phyloP scores from a whole-genome alignment of 1,140 invertebrate species.

The Rhagoletis pomonella region DNA sequence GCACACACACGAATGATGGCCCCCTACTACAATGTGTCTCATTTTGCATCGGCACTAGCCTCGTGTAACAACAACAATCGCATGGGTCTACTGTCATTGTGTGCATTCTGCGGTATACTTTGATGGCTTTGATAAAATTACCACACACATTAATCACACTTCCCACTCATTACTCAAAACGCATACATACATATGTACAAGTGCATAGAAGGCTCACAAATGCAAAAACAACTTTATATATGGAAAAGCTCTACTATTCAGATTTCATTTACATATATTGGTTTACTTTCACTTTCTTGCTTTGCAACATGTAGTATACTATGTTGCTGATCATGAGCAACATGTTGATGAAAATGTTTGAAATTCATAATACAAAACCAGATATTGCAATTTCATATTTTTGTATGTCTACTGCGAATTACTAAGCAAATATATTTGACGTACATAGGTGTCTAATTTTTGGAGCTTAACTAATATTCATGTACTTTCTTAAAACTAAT shows the following conservation, averaged over 20 bases:
- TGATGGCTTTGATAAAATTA: conserved; percentile 21
- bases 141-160: conserved; percentile 33
- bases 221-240: too few species aligned
- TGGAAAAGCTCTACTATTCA: not conserved
- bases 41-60: not conserved
- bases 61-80: not conserved
- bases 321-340: not conserved
- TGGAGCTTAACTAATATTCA: not conserved
- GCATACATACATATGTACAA: not conserved
- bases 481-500: not conserved
- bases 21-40: not conserved
- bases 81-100: not conserved
- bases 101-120: not conserved
- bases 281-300: not conserved
- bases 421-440: conserved; percentile 6
- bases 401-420: not conserved
- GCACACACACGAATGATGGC: not conserved
- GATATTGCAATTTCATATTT: not conserved
- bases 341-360: not conserved
- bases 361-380: too few species aligned
- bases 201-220: not conserved
- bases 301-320: not conserved
- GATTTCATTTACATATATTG: not conserved
- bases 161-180: conserved; percentile 5
- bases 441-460: not conserved